phyloP scores from a whole-genome alignment of 2,888 invertebrate genomes.

The Zelleria hepariella region DNA sequence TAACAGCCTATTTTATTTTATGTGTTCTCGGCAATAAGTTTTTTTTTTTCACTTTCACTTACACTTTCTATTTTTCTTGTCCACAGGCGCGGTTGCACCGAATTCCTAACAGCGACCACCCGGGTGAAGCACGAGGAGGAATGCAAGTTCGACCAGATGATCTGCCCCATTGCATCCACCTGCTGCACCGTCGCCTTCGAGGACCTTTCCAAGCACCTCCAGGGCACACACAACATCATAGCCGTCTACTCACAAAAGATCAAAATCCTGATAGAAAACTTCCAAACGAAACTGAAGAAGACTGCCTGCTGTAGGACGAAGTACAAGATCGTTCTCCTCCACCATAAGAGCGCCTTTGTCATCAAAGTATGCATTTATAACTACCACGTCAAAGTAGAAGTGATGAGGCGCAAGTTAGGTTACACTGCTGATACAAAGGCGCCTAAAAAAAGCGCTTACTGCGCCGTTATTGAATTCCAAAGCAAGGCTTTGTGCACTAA shows the following conservation, averaged over 20 bases:
- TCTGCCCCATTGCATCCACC: conserved; percentile 57
- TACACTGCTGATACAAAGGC: conserved; percentile 54
- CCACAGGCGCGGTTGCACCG: conserved; percentile 61
- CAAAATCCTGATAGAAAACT: conserved; percentile 64
- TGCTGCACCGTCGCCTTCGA: conserved; percentile 59
- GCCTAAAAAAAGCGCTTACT: conserved; percentile 56
- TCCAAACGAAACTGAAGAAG: conserved; percentile 61
- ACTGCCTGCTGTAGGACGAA: conserved; percentile 64
- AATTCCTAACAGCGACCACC: conserved; percentile 46
- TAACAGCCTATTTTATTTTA: too few relatives aligned
- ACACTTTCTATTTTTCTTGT: conserved; percentile 23
- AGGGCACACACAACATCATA: conserved; percentile 53
- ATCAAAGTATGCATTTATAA: conserved; percentile 67
- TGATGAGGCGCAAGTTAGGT: conserved; percentile 59
- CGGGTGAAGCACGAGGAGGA: conserved; percentile 60
- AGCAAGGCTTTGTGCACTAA: conserved; percentile 58
- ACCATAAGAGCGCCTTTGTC: conserved; percentile 63
- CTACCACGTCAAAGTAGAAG: conserved; percentile 60
- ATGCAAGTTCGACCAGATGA: conserved; percentile 60
- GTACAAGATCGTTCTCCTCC: conserved; percentile 58
- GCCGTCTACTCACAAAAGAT: conserved; percentile 65
- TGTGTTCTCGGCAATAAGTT: too few relatives aligned
- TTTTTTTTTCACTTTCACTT: too few relatives aligned
- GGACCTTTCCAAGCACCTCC: conserved; percentile 54
- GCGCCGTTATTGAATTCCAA: conserved; percentile 61